Conservation (phyloP, 2,113 vertebrate species). For the Verasper variegatus region DNA sequence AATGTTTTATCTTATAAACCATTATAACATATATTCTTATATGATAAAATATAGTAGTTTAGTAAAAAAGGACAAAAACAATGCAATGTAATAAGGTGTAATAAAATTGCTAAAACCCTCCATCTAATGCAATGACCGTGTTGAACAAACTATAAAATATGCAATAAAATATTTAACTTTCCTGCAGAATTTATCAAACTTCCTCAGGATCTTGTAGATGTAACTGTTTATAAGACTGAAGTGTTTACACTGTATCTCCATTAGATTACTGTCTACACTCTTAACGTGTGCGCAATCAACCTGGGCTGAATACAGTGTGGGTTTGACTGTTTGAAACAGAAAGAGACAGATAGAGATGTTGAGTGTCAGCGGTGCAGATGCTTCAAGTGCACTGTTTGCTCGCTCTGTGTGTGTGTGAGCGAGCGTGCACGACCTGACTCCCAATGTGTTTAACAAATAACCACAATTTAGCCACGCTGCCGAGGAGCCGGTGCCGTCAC, state of each 20-base stretch:
- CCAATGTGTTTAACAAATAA: conserved; percentile 97
- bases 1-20: neutral
- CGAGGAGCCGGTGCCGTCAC: conserved; percentile 92
- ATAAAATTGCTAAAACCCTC: conserved; percentile 13
- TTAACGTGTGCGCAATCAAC: conserved; percentile 7
- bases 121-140: neutral
- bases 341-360: conserved; percentile 59
- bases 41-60: neutral
- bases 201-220: neutral
- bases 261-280: neutral
- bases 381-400: conserved; percentile 47
- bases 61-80: neutral
- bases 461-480: conserved; percentile 92
- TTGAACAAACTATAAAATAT: conserved; percentile 14
- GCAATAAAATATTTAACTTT: neutral
- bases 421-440: conserved; percentile 85
- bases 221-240: neutral
- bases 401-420: conserved; percentile 3
- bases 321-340: conserved; percentile 39
- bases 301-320: conserved; percentile 2
- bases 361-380: conserved; percentile 68
- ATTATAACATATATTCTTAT: neutral
- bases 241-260: conserved; percentile 3
- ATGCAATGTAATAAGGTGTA: neutral
- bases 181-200: neutral